These are phyloP conservation scores for Drosophila erecta DNA, from an alignment of 1,140 invertebrate genomes.

Conservation along the genomic window DNA sequence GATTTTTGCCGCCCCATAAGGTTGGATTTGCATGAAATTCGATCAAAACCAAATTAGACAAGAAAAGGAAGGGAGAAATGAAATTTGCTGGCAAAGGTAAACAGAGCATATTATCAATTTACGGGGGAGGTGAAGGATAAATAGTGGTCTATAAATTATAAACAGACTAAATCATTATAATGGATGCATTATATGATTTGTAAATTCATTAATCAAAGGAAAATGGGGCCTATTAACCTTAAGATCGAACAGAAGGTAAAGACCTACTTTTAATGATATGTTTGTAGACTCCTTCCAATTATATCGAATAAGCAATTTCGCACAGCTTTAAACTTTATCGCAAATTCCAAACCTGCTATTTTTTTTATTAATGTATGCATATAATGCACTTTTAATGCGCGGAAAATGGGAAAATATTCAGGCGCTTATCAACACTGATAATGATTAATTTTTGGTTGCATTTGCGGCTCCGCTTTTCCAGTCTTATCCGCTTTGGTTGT, in stretches of 20 bases:
- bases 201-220: no score
- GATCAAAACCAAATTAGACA: conserved; percentile 26
- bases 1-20: conserved; percentile 50
- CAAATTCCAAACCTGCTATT: neutral
- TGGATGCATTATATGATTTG: neutral
- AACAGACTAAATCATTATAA: neutral
- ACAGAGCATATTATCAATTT: conserved; percentile 37
- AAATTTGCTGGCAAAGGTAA: neutral
- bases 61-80: neutral
- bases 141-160: neutral
- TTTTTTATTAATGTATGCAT: conserved; percentile 70
- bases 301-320: no score
- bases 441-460: conserved; percentile 72
- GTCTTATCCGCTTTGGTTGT: conserved; percentile 3
- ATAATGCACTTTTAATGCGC: conserved; percentile 77
- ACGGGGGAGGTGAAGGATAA: neutral
- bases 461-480: conserved; percentile 24
- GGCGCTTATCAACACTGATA: conserved; percentile 74
- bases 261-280: no score
- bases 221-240: no score
- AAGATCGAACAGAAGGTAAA: no score
- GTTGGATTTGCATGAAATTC: conserved; percentile 75
- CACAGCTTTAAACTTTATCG: neutral
- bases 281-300: no score
- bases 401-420: conserved; percentile 78